Conservation (phyloP, 2,888 invertebrate genomes). For the Agriopis leucophaearia region DNA sequence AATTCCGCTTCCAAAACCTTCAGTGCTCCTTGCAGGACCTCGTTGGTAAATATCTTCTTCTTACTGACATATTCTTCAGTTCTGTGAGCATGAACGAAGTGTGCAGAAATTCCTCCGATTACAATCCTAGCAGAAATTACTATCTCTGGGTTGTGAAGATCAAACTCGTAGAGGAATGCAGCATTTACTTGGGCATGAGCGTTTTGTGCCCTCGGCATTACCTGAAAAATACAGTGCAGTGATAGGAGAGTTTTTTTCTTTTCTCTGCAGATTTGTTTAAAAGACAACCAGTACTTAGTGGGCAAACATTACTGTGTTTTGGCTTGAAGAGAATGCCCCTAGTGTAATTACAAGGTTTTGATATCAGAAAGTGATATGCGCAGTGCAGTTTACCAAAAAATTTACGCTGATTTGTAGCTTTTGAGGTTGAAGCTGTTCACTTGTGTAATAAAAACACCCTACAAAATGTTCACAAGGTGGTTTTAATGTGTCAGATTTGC, state of each 20-base stretch:
- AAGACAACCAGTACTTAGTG: no score
- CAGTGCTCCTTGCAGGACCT: conserved; percentile 82
- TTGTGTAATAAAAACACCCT: no score
- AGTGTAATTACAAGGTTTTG: no score
- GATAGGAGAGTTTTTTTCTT: background rate
- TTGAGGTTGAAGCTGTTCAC: no score
- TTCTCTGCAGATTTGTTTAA: no score
- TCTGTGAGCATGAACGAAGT: conserved; percentile 85
- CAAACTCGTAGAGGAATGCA: conserved; percentile 88
- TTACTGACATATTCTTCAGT: conserved; percentile 82
- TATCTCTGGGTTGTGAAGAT: conserved; percentile 52
- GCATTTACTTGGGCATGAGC: conserved; percentile 92
- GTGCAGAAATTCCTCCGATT: conserved; percentile 84
- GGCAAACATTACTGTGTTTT: no score
- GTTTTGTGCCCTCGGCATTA: conserved; percentile 91
- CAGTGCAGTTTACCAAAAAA: no score
- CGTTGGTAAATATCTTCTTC: conserved; percentile 75
- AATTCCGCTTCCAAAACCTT: conserved; percentile 84
- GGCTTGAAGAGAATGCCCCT: no score
- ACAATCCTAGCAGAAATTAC: conserved; percentile 86
- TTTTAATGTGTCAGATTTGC: background rate
- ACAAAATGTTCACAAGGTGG: no score
- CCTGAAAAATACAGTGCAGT: conserved; percentile 73
- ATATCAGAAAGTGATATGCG: no score
- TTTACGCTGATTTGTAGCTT: no score